phyloP scores from a whole-genome alignment of 2,113 vertebrate species.

The Thomomys bottae region DNA sequence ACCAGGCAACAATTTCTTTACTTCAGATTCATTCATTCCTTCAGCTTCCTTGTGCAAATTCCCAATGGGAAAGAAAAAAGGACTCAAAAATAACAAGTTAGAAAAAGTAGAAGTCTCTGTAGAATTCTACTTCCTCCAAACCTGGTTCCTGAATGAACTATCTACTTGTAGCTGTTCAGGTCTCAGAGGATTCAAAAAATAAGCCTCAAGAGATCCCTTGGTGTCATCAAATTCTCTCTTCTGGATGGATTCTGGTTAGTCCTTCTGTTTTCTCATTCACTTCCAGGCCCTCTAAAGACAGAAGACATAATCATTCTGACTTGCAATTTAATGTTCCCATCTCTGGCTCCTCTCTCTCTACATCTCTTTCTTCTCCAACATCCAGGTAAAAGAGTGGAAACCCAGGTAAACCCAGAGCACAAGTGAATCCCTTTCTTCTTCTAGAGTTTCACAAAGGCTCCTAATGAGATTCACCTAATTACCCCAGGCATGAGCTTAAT shows the following conservation, averaged over 20 bases:
- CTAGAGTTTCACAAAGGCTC: too few relatives aligned
- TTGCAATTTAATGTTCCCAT: too few relatives aligned
- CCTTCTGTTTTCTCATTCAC: background rate
- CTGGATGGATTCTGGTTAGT: background rate
- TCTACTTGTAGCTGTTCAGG: background rate
- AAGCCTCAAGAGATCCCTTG: background rate
- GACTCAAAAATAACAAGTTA: background rate
- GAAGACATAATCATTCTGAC: too few relatives aligned
- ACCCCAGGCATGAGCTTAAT: too few relatives aligned
- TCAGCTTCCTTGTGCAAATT: background rate
- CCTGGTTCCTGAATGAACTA: background rate
- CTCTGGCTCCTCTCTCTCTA: too few relatives aligned
- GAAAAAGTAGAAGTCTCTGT: background rate
- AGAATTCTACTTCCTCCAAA: background rate
- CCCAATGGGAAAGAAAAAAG: background rate
- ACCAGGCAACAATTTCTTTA: background rate
- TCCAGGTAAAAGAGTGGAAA: too few relatives aligned
- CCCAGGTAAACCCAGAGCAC: too few relatives aligned
- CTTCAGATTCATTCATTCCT: background rate
- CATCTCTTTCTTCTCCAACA: too few relatives aligned
- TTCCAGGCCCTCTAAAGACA: background rate
- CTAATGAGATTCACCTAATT: too few relatives aligned
- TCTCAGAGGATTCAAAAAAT: constrained; percentile 16
- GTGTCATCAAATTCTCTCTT: too few relatives aligned
- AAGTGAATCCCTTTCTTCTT: too few relatives aligned